phyloP scores from a whole-genome alignment of 1,140 invertebrate genomes.

The Heliconius melpomene region DNA sequence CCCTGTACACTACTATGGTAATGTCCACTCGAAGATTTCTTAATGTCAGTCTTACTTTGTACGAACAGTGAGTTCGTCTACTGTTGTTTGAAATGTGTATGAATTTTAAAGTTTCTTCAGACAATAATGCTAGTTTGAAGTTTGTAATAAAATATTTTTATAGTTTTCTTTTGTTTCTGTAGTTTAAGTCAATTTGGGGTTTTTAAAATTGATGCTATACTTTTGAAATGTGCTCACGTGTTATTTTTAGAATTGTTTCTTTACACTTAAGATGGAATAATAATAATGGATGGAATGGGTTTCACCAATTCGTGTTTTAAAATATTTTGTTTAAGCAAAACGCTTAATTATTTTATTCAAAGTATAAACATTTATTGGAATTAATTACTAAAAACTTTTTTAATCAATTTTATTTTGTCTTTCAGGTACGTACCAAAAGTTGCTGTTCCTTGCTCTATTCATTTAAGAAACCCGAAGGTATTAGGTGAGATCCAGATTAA shows the following conservation, averaged over 20 bases:
- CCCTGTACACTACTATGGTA: neutral
- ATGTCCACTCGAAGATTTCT: neutral
- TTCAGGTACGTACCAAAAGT: conserved; percentile 5
- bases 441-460: neutral
- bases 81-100: neutral
- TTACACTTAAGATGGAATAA: neutral
- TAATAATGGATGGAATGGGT: neutral
- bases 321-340: neutral
- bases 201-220: neutral
- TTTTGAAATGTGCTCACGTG: neutral
- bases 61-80: no score
- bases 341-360: no score
- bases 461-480: neutral
- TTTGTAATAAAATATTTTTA: neutral
- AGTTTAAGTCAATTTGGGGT: neutral
- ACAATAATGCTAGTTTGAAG: neutral
- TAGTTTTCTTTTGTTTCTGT: neutral
- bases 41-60: neutral
- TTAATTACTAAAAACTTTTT: neutral
- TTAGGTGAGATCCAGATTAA: conserved; percentile 4
- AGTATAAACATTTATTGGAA: no score
- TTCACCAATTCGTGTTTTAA: neutral
- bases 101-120: neutral
- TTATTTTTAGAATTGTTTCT: no score
- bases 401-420: neutral